phyloP scores from a whole-genome alignment of 2,888 invertebrate genomes.

The Acanthosoma haemorrhoidale region DNA sequence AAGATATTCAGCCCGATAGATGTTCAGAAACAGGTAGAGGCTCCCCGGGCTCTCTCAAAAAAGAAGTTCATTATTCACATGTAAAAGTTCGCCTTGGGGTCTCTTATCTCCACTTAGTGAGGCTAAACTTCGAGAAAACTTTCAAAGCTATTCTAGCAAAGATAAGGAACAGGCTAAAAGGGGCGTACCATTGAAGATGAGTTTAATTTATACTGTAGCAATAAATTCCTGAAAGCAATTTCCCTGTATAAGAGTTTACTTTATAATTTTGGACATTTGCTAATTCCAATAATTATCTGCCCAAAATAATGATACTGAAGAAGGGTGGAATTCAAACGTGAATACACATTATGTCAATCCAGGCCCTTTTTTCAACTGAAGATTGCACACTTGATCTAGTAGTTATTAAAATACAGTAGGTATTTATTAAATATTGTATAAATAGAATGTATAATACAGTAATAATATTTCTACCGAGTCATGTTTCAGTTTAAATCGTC shows the following conservation, averaged over 20 bases:
- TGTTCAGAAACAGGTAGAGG: not conserved
- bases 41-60: not conserved
- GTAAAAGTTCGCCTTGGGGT: not conserved
- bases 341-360: too few species aligned
- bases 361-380: too few species aligned
- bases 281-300: too few species aligned
- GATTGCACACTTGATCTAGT: too few species aligned
- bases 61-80: slow-evolving; percentile 21
- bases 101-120: slow-evolving; percentile 13
- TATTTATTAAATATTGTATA: too few species aligned
- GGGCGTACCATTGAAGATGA: not conserved
- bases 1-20: not conserved
- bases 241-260: not conserved
- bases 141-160: slow-evolving; percentile 17
- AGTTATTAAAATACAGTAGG: too few species aligned
- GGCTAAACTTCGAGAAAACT: slow-evolving; percentile 15
- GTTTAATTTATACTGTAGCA: slow-evolving; percentile 13
- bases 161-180: slow-evolving; percentile 17
- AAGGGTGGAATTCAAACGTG: too few species aligned
- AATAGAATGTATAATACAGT: too few species aligned
- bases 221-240: slow-evolving; percentile 13
- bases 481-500: too few species aligned
- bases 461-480: too few species aligned
- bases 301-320: too few species aligned
- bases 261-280: too few species aligned